phyloP scores from a whole-genome alignment of 2,888 invertebrate species.

The Eumerus sabulonum region DNA sequence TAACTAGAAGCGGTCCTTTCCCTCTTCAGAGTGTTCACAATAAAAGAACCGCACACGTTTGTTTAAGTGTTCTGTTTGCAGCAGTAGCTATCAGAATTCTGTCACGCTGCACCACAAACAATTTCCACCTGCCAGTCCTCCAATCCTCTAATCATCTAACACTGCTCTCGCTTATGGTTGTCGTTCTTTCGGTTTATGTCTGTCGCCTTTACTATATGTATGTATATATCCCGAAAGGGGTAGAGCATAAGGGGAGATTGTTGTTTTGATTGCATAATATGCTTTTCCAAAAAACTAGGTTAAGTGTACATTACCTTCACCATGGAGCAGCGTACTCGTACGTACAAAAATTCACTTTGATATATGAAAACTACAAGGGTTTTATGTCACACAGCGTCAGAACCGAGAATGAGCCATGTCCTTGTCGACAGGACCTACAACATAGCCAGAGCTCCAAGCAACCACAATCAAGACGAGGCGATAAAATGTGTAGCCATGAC shows the following conservation, averaged over 20 bases:
- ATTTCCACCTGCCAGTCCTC: background rate
- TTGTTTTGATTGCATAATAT: constrained; percentile 1
- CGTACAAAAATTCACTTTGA: constrained; percentile 30
- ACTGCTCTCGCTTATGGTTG: background rate
- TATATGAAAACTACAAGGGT: constrained; percentile 53
- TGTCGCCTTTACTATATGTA: background rate
- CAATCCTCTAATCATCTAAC: background rate
- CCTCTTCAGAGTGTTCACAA: too few relatives aligned
- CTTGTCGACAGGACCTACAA: constrained; percentile 23
- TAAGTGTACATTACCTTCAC: constrained; percentile 64
- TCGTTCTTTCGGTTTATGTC: too few relatives aligned
- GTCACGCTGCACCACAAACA: constrained; percentile 40
- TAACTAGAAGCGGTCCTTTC: too few relatives aligned
- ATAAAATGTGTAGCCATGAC: constrained; percentile 11
- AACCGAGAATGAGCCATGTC: constrained; percentile 14
- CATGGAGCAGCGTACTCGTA: constrained; percentile 48
- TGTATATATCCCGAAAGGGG: background rate
- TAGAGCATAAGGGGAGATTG: background rate
- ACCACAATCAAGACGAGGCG: too few relatives aligned
- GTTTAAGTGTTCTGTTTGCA: too few relatives aligned
- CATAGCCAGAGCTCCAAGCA: background rate
- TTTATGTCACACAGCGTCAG: constrained; percentile 34
- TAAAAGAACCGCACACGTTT: too few relatives aligned
- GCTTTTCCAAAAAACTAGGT: constrained; percentile 43
- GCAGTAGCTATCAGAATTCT: constrained; percentile 1